Evolutionary conservation across 2,113 vertebrate species (phyloP).

Genomic region (Solenodon paradoxus): DNA sequence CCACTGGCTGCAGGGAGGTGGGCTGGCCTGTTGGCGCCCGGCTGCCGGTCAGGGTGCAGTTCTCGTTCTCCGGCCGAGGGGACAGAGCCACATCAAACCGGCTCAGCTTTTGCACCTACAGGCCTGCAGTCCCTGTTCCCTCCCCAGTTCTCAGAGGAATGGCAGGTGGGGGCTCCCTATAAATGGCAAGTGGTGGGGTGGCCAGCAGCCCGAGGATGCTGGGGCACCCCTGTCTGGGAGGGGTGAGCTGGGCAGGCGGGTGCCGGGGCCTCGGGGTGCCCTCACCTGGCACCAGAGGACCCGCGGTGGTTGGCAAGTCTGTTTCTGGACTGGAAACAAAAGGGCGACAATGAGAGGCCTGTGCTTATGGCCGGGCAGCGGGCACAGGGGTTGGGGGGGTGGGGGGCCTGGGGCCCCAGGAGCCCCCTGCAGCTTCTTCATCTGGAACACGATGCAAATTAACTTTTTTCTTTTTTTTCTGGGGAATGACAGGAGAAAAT

Average conservation of each 20-base stretch:
- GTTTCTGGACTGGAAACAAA: not conserved
- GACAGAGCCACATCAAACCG: too few species aligned
- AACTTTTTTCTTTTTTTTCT: not conserved
- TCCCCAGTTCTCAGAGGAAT: not conserved
- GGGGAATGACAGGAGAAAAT: not conserved
- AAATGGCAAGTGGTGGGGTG: rapidly evolving
- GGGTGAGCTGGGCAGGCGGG: not conserved
- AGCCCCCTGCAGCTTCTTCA: not conserved
- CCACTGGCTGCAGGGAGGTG: not conserved
- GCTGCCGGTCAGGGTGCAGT: rapidly evolving
- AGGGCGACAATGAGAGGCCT: not conserved
- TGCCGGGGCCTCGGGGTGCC: too few species aligned
- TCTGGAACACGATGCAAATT: not conserved
- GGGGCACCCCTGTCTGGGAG: not conserved
- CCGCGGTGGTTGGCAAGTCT: not conserved
- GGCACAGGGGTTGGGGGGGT: not conserved
- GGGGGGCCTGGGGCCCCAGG: too few species aligned
- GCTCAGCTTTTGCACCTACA: rapidly evolving
- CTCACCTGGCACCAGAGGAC: rapidly evolving
- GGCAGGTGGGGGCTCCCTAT: rapidly evolving
- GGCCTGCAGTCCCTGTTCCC: too few species aligned
- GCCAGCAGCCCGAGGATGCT: not conserved
- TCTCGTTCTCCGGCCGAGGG: too few species aligned
- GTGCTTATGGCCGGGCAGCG: not conserved
- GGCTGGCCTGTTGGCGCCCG: not conserved